Conservation (phyloP, 2,113 vertebrate species). For the Brienomyrus longianalis region DNA sequence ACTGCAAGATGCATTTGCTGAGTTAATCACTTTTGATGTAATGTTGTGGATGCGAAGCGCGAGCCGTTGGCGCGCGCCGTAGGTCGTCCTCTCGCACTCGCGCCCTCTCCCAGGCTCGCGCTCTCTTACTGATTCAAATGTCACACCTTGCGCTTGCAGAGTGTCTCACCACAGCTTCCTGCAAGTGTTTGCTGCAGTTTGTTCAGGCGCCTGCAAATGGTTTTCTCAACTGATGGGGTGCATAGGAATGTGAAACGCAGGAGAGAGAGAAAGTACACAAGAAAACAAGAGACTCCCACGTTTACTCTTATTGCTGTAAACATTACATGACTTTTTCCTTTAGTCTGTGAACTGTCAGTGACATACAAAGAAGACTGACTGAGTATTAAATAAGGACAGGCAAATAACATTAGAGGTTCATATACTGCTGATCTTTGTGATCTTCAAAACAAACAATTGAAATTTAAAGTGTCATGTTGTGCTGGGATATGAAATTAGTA, state of each 20-base stretch:
- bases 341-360: not conserved
- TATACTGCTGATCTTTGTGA: not conserved
- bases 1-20: not conserved
- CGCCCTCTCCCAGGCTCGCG: not conserved
- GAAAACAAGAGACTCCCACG: not conserved
- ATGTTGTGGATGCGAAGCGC: not conserved
- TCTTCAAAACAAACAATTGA: not conserved
- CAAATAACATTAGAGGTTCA: not conserved
- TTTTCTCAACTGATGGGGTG: not conserved
- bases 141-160: not conserved
- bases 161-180: constrained; percentile 23
- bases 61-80: not conserved
- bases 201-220: not conserved
- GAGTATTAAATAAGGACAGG: not conserved
- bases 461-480: not conserved
- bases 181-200: not conserved
- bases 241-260: not conserved
- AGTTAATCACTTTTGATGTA: constrained; percentile 4
- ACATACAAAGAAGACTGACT: not conserved
- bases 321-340: not conserved
- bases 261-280: not conserved
- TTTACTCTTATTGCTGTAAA: not conserved
- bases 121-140: not conserved
- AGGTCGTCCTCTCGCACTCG: not conserved
- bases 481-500: not conserved